Evolutionary conservation across 2,888 invertebrate species (phyloP).

Genomic region (Acanthoscelides obtectus): DNA sequence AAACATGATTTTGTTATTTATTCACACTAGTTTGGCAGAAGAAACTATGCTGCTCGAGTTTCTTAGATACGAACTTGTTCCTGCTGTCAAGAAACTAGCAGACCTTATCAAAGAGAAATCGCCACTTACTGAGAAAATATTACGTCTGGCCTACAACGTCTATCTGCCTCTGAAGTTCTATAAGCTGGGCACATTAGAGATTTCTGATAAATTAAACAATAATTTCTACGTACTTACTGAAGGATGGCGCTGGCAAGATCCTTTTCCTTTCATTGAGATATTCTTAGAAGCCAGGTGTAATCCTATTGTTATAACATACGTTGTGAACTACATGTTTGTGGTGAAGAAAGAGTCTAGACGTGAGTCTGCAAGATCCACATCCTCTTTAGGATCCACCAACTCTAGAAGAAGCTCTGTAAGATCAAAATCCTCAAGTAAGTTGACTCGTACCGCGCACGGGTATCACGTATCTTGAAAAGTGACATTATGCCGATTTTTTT

Average conservation of each 20-base stretch:
- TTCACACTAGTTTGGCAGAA: constrained; percentile 31
- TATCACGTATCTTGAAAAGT: too few relatives aligned
- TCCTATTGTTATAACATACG: constrained; percentile 33
- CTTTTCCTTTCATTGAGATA: constrained; percentile 40
- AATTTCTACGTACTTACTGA: constrained; percentile 36
- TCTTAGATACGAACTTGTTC: constrained; percentile 23
- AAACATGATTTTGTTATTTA: constrained; percentile 30
- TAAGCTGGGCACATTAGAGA: constrained; percentile 31
- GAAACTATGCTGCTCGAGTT: constrained; percentile 29
- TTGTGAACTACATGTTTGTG: constrained; percentile 36
- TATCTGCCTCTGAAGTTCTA: constrained; percentile 38
- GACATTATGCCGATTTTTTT: too few relatives aligned
- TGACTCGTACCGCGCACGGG: background rate
- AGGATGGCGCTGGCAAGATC: constrained; percentile 28
- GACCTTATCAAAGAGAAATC: constrained; percentile 10
- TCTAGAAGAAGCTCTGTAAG: background rate
- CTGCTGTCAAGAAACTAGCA: constrained; percentile 24
- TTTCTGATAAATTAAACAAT: constrained; percentile 33
- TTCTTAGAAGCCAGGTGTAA: constrained; percentile 30
- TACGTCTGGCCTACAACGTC: constrained; percentile 30
- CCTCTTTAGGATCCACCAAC: background rate
- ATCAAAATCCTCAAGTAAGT: background rate
- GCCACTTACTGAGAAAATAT: constrained; percentile 30
- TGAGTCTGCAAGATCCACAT: background rate
- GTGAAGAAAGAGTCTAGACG: constrained; percentile 6